phyloP scores from a whole-genome alignment of 2,888 invertebrate species.

The Phania funesta region DNA sequence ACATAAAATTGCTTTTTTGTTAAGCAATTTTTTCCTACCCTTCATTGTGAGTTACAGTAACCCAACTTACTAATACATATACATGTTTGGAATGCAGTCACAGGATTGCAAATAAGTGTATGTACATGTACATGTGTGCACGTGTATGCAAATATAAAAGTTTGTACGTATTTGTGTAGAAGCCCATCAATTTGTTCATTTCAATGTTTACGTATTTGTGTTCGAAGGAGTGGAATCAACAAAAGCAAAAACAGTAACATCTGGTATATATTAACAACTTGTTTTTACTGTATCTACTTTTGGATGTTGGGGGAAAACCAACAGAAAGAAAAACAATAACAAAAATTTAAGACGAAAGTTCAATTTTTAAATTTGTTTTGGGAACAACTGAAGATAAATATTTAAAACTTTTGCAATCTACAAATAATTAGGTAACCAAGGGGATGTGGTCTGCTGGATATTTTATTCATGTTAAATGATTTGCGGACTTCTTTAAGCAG shows the following conservation, averaged over 20 bases:
- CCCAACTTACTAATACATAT: no score
- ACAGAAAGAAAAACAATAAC: constrained; percentile 19
- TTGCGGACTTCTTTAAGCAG: no score
- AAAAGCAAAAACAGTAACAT: constrained; percentile 44
- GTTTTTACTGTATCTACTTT: constrained; percentile 23
- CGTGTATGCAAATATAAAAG: background rate
- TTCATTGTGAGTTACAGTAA: no score
- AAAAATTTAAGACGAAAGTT: constrained; percentile 9
- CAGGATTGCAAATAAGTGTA: no score
- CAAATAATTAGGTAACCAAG: background rate
- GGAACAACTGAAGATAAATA: background rate
- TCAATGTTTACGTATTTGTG: background rate
- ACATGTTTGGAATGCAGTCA: no score
- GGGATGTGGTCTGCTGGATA: no score
- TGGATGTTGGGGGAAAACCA: background rate
- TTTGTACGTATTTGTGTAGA: background rate
- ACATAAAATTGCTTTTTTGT: no score
- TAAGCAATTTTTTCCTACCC: no score
- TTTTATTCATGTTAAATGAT: no score
- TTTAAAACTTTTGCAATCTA: background rate
- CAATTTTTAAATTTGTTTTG: constrained; percentile 9
- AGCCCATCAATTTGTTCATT: background rate
- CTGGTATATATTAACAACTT: constrained; percentile 63
- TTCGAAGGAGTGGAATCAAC: background rate
- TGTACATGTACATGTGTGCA: no score